These are phyloP conservation scores for Tachuris rubrigastra DNA, from an alignment of 2,113 vertebrate species.

Conservation along the genomic window DNA sequence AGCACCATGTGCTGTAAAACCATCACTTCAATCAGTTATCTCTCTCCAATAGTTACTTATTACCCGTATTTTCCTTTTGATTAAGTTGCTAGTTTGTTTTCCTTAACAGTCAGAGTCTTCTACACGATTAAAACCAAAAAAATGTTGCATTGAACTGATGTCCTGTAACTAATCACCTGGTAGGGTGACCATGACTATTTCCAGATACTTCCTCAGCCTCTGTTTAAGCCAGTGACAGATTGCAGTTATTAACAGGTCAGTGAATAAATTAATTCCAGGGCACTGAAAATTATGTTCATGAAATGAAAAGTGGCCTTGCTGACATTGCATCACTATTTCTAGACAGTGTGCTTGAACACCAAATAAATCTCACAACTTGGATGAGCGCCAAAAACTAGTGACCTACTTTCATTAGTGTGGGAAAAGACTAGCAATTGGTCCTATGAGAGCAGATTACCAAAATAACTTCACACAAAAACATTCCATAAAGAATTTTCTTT, in stretches of 20 bases:
- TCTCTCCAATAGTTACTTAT: background rate
- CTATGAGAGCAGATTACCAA: conserved; percentile 49
- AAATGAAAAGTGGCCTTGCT: conserved; percentile 71
- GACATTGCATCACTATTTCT: conserved; percentile 73
- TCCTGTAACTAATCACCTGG: conserved; percentile 35
- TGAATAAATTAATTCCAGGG: conserved; percentile 71
- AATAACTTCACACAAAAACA: conserved; percentile 39
- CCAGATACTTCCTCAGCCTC: conserved; percentile 50
- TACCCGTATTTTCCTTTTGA: background rate
- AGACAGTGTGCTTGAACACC: conserved; percentile 48
- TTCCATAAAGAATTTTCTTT: background rate
- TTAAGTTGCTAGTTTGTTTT: conserved; percentile 6
- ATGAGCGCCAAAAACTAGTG: conserved; percentile 65
- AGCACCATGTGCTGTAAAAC: background rate
- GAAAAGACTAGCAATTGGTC: conserved; percentile 56
- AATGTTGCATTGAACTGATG: conserved; percentile 21
- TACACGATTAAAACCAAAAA: conserved; percentile 29
- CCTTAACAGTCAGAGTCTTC: background rate
- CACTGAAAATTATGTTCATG: conserved; percentile 61
- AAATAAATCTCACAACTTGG: conserved; percentile 68
- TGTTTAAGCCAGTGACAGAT: conserved; percentile 49
- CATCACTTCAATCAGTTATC: background rate
- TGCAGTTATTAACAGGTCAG: conserved; percentile 69
- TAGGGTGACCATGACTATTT: conserved; percentile 35
- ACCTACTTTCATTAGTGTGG: conserved; percentile 72